Evolutionary conservation across 2,888 invertebrate genomes (phyloP).

Genomic region (Poecilus cupreus): DNA sequence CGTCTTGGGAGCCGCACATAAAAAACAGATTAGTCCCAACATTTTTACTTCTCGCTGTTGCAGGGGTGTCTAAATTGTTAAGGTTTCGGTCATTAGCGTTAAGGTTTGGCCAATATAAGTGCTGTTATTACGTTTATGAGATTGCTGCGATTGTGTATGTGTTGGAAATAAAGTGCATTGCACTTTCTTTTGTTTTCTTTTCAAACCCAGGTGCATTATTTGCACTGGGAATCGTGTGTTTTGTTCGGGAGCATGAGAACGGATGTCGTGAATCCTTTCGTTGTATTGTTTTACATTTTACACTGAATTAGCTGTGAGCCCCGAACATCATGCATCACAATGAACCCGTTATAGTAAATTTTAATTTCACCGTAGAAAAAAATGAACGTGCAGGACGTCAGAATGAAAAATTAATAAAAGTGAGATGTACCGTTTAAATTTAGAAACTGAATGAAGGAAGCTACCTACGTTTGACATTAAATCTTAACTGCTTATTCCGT

Average conservation of each 20-base stretch:
- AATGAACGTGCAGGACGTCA: not conserved
- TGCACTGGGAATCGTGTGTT: conserved; percentile 23
- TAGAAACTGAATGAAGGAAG: not conserved
- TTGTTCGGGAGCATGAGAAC: conserved; percentile 42
- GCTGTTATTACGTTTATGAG: conserved; percentile 35
- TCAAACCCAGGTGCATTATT: conserved; percentile 41
- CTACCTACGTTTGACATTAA: not conserved
- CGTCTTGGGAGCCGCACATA: conserved; percentile 66
- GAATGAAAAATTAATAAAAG: not conserved
- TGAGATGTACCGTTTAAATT: not conserved
- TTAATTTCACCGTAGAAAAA: not conserved
- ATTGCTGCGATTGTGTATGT: conserved; percentile 25
- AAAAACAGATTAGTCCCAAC: conserved; percentile 67
- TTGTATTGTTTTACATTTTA: conserved; percentile 56
- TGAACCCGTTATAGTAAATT: not conserved
- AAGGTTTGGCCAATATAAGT: not conserved
- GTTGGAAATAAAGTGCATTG: conserved; percentile 24
- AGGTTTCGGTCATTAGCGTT: conserved; percentile 3
- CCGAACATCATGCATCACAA: not conserved
- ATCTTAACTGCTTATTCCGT: not conserved
- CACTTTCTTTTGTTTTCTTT: conserved; percentile 11
- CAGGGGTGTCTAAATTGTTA: conserved; percentile 51
- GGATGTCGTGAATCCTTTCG: conserved; percentile 43
- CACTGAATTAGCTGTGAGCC: not conserved
- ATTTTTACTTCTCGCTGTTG: conserved; percentile 64